Evolutionary conservation across 2,797 vertebrate genomes (phyloP).

Genomic region (Morus bassanus): DNA sequence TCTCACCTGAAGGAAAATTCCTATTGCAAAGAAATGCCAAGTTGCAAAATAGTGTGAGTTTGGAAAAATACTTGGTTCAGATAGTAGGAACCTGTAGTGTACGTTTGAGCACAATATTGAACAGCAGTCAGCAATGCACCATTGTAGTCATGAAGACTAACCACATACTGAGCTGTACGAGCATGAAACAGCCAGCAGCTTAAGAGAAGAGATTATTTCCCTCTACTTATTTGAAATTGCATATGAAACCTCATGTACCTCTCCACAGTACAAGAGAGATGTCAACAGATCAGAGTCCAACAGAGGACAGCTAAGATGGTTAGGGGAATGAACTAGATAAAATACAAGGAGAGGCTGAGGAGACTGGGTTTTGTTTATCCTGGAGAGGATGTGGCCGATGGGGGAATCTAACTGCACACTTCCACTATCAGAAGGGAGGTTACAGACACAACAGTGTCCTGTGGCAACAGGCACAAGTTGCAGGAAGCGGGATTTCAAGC

Average conservation of each 20-base stretch:
- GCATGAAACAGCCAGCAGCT: background rate
- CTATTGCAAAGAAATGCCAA: background rate
- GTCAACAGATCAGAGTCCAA: background rate
- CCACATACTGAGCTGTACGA: background rate
- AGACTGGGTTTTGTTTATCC: background rate
- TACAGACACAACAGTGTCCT: background rate
- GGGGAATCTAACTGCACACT: background rate
- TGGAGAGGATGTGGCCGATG: background rate
- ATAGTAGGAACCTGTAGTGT: background rate
- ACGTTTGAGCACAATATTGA: background rate
- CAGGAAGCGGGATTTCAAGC: background rate
- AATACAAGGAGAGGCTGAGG: background rate
- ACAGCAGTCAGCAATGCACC: background rate
- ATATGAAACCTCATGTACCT: background rate
- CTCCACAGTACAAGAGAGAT: background rate
- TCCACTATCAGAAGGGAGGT: background rate
- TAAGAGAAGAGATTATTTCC: background rate
- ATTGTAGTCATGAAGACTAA: background rate
- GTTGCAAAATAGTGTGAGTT: background rate
- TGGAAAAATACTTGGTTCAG: background rate
- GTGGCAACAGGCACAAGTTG: background rate
- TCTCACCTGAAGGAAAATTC: background rate
- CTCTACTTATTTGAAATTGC: background rate
- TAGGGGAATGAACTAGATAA: background rate
- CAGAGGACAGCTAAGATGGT: background rate